Percentiles rank a stretch among this genome's conserved stretches.
phyloP scores from a whole-genome alignment of 2,113 vertebrate genomes.

The Charina bottae region DNA sequence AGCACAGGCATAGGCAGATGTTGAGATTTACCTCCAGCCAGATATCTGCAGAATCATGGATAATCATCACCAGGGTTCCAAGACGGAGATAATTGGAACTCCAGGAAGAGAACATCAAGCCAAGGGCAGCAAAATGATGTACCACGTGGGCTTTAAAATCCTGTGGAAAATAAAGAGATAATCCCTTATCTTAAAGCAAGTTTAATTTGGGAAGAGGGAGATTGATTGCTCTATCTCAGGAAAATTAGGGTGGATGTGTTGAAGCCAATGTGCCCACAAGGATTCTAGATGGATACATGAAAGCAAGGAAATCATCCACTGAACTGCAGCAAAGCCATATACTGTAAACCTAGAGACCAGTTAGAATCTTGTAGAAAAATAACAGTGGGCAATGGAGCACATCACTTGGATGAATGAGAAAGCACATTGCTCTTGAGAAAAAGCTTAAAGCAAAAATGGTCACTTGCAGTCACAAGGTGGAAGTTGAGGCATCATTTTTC shows the following conservation, averaged over 20 bases:
- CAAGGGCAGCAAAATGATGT: slow-evolving; percentile 90
- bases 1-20: not conserved
- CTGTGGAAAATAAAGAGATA: slow-evolving; percentile 61
- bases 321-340: not conserved
- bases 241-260: not conserved
- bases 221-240: not conserved
- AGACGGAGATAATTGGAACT: slow-evolving; percentile 90
- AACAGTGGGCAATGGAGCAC: too few species aligned
- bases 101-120: slow-evolving; percentile 89
- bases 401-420: not conserved
- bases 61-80: slow-evolving; percentile 87
- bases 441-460: too few species aligned
- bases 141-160: slow-evolving; percentile 91
- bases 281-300: not conserved
- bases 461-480: not conserved
- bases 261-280: not conserved
- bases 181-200: not conserved
- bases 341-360: not conserved
- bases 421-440: not conserved
- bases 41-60: slow-evolving; percentile 90
- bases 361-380: not conserved
- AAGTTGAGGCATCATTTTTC: too few species aligned
- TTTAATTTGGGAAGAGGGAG: not conserved
- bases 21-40: slow-evolving; percentile 86
- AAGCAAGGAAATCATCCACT: not conserved